A percentile compares a stretch with the other conserved stretches of the same genome.
These are phyloP conservation scores for Macroglossus sobrinus DNA, from an alignment of 2,113 vertebrate genomes.

Conservation along the genomic window DNA sequence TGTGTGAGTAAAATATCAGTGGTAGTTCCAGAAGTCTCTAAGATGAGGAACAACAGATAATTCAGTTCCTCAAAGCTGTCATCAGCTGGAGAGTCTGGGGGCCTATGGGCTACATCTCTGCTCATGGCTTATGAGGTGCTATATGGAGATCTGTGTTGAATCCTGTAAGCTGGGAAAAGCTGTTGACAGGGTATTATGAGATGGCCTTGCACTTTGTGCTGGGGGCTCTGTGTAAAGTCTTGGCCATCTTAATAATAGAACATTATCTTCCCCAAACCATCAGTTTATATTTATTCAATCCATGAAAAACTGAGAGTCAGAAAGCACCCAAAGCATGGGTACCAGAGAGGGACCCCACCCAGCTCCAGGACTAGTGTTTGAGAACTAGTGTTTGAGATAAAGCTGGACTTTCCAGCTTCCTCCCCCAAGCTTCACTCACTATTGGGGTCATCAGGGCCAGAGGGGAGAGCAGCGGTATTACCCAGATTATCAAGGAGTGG, in stretches of 20 bases:
- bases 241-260: background rate
- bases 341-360: background rate
- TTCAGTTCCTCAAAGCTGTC: background rate
- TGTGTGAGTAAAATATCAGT: background rate
- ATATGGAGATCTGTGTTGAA: background rate
- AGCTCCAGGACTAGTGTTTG: background rate
- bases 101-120: background rate
- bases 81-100: background rate
- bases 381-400: background rate
- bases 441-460: background rate
- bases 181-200: background rate
- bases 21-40: fast-evolving
- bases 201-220: background rate
- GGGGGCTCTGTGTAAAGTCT: background rate
- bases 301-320: background rate
- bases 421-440: too few relatives aligned
- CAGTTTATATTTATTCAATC: background rate
- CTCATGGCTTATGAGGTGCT: too few relatives aligned
- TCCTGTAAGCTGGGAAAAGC: background rate
- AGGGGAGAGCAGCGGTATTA: background rate
- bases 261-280: background rate
- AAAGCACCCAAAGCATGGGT: background rate
- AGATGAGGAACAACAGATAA: background rate
- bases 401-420: background rate
- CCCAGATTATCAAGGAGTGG: too few relatives aligned